Conservation (phyloP, 2,113 vertebrate genomes). For the Chaenocephalus aceratus region DNA sequence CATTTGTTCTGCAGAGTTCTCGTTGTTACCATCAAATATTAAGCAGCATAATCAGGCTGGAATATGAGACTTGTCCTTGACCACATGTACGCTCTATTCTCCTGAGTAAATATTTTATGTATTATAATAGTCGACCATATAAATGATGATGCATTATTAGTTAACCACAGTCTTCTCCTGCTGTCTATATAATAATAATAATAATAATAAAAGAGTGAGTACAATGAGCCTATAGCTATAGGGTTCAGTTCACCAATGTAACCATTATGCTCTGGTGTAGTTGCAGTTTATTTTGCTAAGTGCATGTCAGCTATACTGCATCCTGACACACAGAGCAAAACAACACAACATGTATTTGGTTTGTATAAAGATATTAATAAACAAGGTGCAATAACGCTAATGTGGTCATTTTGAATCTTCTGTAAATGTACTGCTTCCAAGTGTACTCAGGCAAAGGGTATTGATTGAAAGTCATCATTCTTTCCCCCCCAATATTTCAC, state of each 20-base stretch:
- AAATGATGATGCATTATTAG: constrained; percentile 42
- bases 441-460: neutral
- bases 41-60: neutral
- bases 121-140: constrained; percentile 22
- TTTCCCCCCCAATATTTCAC: neutral
- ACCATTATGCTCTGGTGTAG: neutral
- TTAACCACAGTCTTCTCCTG: constrained; percentile 25
- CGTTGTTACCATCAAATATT: neutral
- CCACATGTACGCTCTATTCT: constrained; percentile 15
- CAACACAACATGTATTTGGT: neutral
- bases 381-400: neutral
- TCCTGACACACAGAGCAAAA: neutral
- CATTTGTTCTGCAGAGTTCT: no score
- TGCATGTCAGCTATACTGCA: constrained; percentile 4
- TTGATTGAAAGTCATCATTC: neutral
- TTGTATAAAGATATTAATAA: neutral
- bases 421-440: neutral
- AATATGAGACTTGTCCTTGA: constrained; percentile 22
- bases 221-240: neutral
- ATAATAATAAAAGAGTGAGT: neutral
- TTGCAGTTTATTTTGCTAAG: constrained; percentile 6
- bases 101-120: constrained; percentile 32
- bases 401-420: neutral
- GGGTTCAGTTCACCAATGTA: neutral
- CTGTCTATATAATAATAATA: constrained; percentile 2